These are phyloP conservation scores for Vespertilio murinus DNA, from an alignment of 2,797 vertebrate genomes.

Conservation along the genomic window DNA sequence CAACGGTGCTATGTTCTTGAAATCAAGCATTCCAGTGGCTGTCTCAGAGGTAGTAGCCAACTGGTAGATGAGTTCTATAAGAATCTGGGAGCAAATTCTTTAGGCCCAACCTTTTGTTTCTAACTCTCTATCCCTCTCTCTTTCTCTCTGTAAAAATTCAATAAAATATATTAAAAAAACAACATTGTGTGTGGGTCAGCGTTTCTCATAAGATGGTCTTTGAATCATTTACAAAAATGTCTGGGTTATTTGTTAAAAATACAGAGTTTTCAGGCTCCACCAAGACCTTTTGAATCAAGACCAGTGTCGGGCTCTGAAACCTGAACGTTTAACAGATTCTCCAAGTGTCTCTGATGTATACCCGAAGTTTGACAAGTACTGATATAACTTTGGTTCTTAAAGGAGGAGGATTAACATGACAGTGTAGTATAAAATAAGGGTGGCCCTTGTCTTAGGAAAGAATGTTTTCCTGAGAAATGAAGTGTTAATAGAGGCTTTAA, in stretches of 20 bases:
- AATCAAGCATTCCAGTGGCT: neutral
- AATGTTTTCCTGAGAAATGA: conserved; percentile 27
- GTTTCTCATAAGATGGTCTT: conserved; percentile 35
- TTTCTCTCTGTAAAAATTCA: no score
- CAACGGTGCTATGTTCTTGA: neutral
- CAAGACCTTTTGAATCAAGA: conserved; percentile 1
- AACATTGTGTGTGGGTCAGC: neutral
- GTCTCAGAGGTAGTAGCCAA: neutral
- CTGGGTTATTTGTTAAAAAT: conserved; percentile 25
- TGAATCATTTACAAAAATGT: neutral
- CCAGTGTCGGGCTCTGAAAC: neutral
- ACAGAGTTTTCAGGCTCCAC: neutral
- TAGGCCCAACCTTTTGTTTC: no score
- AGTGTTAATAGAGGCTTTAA: conserved; percentile 34
- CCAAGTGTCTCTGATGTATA: neutral
- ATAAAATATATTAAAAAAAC: no score
- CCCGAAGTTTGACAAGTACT: neutral
- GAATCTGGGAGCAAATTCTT: neutral
- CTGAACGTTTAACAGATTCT: neutral
- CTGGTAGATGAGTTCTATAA: neutral
- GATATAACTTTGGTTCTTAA: neutral
- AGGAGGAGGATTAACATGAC: conserved; percentile 38
- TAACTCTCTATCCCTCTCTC: no score
- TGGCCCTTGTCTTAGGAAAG: conserved; percentile 25
- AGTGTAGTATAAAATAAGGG: conserved; percentile 39